Evolutionary conservation across 2,888 invertebrate genomes (phyloP).

Genomic region (Encarsia formosa): DNA sequence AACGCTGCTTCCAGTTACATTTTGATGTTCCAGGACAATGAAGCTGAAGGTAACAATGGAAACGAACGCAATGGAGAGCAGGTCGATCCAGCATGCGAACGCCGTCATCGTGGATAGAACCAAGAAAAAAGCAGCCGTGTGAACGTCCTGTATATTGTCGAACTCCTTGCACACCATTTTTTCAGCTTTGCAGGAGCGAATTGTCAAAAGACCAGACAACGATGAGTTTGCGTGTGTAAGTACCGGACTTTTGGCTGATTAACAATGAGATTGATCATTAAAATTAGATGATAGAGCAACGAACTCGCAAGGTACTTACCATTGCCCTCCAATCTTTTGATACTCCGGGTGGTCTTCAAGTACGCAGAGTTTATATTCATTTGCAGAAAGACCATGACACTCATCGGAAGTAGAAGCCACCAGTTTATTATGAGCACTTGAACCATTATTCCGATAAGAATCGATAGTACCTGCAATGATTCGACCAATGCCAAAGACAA

Average conservation of each 20-base stretch:
- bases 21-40: neutral
- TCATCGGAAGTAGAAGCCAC: constrained; percentile 62
- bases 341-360: constrained; percentile 66
- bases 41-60: neutral
- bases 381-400: constrained; percentile 62
- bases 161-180: neutral
- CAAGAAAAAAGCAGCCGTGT: neutral
- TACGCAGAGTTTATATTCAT: constrained; percentile 64
- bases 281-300: neutral
- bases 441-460: constrained; percentile 66
- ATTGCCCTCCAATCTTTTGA: constrained; percentile 62
- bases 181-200: constrained; percentile 64
- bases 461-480: constrained; percentile 63
- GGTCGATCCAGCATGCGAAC: constrained; percentile 13
- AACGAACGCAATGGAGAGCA: constrained; percentile 30
- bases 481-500: constrained; percentile 64
- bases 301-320: constrained; percentile 42
- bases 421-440: constrained; percentile 71
- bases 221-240: neutral
- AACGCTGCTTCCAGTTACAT: no score
- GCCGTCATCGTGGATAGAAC: neutral
- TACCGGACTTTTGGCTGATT: neutral
- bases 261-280: neutral
- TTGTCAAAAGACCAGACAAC: constrained; percentile 66
- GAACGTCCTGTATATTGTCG: neutral